These are phyloP conservation scores for Athetis lepigone DNA, from an alignment of 2,888 invertebrate genomes.

Conservation along the genomic window DNA sequence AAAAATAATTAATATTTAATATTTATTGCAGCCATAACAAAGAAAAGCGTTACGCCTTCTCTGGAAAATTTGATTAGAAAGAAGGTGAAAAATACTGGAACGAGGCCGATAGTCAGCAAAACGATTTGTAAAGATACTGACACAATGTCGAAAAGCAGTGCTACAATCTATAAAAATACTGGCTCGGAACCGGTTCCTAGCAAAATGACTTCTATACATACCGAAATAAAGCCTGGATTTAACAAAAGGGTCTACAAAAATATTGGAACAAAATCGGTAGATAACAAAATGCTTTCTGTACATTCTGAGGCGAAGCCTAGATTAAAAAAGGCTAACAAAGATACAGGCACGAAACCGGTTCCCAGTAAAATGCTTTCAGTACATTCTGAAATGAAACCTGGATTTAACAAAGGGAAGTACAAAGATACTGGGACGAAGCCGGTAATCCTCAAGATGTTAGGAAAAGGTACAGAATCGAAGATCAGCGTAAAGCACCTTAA, in stretches of 20 bases:
- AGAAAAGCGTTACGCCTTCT: conserved; percentile 6
- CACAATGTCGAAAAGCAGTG: not conserved
- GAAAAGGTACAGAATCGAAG: not conserved
- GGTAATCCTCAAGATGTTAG: no score
- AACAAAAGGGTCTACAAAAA: not conserved
- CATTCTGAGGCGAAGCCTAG: no score
- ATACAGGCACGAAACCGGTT: no score
- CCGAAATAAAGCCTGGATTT: not conserved
- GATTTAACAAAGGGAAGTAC: not conserved
- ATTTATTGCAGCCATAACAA: conserved; percentile 15
- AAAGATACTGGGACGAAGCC: not conserved
- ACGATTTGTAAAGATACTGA: no score
- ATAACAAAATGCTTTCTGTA: not conserved
- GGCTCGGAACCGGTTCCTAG: no score
- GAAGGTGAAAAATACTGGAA: not conserved
- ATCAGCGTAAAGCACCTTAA: not conserved
- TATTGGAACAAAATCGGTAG: not conserved
- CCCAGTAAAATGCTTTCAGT: no score
- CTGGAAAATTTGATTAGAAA: conserved; percentile 20
- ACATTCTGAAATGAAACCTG: not conserved
- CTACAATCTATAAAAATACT: not conserved
- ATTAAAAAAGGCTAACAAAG: no score
- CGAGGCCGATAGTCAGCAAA: no score
- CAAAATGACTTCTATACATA: not conserved
- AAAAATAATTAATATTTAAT: not conserved